Percentiles rank a stretch among this genome's conserved stretches.
Evolutionary conservation across 2,888 invertebrate genomes (phyloP).

Genomic region (Eubasilissa splendida): DNA sequence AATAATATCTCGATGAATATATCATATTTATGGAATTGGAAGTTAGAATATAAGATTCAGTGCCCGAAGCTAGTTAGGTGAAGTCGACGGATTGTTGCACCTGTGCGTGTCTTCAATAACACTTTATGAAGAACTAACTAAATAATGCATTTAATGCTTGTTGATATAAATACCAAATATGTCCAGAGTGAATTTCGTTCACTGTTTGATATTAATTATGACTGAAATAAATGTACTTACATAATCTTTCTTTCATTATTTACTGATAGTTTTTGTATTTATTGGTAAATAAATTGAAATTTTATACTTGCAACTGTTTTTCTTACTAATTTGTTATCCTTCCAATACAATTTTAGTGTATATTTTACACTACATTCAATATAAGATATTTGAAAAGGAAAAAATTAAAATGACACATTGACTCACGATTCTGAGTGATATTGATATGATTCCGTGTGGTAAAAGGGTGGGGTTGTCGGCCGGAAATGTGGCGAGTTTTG

Average conservation of each 20-base stretch:
- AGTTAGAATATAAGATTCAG: neutral
- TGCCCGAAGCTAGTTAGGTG: slow-evolving; percentile 2
- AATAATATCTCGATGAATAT: neutral
- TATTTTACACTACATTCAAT: too few relatives aligned
- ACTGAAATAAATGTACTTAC: slow-evolving; percentile 54
- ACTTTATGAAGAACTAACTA: slow-evolving; percentile 40
- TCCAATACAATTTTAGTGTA: too few relatives aligned
- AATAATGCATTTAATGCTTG: slow-evolving; percentile 45
- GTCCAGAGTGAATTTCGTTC: slow-evolving; percentile 38
- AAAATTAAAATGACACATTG: too few relatives aligned
- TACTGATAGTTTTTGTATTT: slow-evolving; percentile 55
- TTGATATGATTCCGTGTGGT: too few relatives aligned
- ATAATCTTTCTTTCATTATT: slow-evolving; percentile 45
- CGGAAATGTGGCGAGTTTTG: too few relatives aligned
- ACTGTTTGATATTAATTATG: slow-evolving; percentile 48
- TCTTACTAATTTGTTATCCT: neutral
- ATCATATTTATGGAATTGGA: neutral
- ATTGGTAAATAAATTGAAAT: slow-evolving; percentile 56
- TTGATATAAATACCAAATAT: slow-evolving; percentile 46
- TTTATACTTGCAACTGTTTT: slow-evolving; percentile 39
- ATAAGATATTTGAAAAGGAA: too few relatives aligned
- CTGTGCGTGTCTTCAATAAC: slow-evolving; percentile 21
- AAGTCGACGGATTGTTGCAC: slow-evolving; percentile 12
- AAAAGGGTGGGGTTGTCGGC: too few relatives aligned
- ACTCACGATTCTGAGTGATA: too few relatives aligned